phyloP scores from a whole-genome alignment of 2,113 vertebrate species.

The Perca fluviatilis region DNA sequence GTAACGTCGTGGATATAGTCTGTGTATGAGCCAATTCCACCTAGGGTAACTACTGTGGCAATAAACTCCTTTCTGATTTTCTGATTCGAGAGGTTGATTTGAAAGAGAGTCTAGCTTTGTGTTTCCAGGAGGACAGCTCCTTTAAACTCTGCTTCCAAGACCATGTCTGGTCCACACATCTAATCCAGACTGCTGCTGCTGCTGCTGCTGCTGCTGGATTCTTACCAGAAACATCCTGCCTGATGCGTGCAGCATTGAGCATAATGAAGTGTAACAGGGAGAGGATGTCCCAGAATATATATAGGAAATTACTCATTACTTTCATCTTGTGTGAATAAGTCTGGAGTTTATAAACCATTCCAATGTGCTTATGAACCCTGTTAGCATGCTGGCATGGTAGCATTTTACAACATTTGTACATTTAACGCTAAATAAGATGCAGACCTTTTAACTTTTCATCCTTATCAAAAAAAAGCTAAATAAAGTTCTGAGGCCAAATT shows the following conservation, averaged over 20 bases:
- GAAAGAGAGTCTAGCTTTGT: constrained; percentile 35
- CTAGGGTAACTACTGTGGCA: too few species aligned
- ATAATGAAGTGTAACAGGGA: constrained; percentile 39
- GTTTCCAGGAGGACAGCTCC: constrained; percentile 10
- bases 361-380: not conserved
- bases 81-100: not conserved
- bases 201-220: constrained; percentile 40
- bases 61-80: too few species aligned
- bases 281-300: constrained; percentile 32
- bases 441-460: not conserved
- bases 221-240: constrained; percentile 33
- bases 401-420: not conserved
- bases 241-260: constrained; percentile 22
- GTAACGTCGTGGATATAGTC: too few species aligned
- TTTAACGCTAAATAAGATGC: not conserved
- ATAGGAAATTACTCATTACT: constrained; percentile 36
- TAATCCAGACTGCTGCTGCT: constrained; percentile 24
- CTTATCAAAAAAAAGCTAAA: not conserved
- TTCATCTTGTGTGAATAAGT: not conserved
- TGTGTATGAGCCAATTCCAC: too few species aligned
- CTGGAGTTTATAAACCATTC: not conserved
- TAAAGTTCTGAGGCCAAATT: not conserved
- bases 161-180: constrained; percentile 37
- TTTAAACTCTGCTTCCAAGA: constrained; percentile 38
- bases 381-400: not conserved